Base-by-base conservation (phyloP, 2,888 invertebrate species). In the Pogonocherus hispidulus region DNA sequence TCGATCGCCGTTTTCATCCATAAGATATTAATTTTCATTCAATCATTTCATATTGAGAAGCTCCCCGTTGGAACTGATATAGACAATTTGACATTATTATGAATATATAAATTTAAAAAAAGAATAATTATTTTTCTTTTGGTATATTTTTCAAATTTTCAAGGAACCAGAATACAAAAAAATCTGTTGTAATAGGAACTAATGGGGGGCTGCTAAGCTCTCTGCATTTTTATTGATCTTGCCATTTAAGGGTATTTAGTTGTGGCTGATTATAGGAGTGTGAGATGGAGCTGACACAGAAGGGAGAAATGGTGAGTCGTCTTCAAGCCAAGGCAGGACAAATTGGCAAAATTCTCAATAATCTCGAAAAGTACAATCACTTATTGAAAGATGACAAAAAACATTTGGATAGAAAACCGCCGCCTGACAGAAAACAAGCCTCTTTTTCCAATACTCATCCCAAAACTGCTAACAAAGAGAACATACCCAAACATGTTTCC, bases 291-390 rank as follows among this genome's bases (percentile, higher is more conserved):
- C 90, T 98, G 86, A 96, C 96, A 82, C 96, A 97, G 89, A 98
- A 98, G 87, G 96, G 96, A 81, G 96, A 97, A 88, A 93, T 97
- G 92, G 97, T 98, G 82, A 93, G 94, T 85, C 93, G 96, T 81
- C 92, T 98, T 80, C 98, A 98, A 87, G 93, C 93, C 82, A 98
- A 97, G 89, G 96, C 97, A 80, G 94, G 94, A 84, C 96, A 97
- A 87, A 96, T 98, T 87, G 96, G 96, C 87, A 94, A 94, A 89
- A 94, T 96, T 86, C 91, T 96, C 80, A 92, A 92, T 88, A 95
- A 95, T 87, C 90, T 96, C 84, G 95, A 96, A 88, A 94, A 93
- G 88, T 94, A 92, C 87, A 93, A 93, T 86, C 91, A 92, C 83
- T 89, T 91, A 82, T 85, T 91, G 85, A 91, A 90, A 85, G 90